phyloP scores from a whole-genome alignment of 1,140 invertebrate species.

The Drosophila pseudoobscura region DNA sequence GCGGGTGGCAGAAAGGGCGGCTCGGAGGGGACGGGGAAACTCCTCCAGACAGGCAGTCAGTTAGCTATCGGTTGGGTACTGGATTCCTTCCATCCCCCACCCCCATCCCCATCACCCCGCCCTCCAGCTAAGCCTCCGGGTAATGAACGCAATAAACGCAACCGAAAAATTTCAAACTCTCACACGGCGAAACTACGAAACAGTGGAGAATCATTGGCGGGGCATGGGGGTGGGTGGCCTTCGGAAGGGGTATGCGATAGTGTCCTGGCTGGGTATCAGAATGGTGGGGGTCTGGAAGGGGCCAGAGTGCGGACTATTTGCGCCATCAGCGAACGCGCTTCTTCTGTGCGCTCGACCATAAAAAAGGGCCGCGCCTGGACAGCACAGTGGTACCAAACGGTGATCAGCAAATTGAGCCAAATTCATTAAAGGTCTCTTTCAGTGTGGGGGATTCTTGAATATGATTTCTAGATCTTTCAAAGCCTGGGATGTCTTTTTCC shows the following conservation, averaged over 20 bases:
- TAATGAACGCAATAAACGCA: constrained; percentile 81
- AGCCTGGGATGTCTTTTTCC: too few relatives aligned
- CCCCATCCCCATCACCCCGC: neutral
- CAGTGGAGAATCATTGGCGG: constrained; percentile 15
- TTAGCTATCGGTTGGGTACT: constrained; percentile 56
- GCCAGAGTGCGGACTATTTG: constrained; percentile 44
- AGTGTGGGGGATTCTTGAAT: too few relatives aligned
- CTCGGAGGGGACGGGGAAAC: neutral
- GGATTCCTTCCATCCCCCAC: constrained; percentile 13
- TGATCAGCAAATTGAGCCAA: neutral
- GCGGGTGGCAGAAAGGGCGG: neutral
- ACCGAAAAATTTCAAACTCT: constrained; percentile 76
- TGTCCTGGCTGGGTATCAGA: constrained; percentile 14
- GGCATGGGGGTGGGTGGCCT: constrained; percentile 8
- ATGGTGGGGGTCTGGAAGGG: constrained; percentile 4
- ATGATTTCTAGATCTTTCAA: too few relatives aligned
- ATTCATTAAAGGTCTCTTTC: neutral
- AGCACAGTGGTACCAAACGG: constrained; percentile 20
- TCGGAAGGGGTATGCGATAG: constrained; percentile 36
- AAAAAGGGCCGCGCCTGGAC: constrained; percentile 50
- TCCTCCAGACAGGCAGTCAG: constrained; percentile 30
- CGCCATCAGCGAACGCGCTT: constrained; percentile 51
- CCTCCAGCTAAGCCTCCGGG: constrained; percentile 9
- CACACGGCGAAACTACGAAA: constrained; percentile 53
- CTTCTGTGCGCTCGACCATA: constrained; percentile 51